These are phyloP conservation scores for Priocnemis perturbator DNA, from an alignment of 2,888 invertebrate species.

Conservation along the genomic window DNA sequence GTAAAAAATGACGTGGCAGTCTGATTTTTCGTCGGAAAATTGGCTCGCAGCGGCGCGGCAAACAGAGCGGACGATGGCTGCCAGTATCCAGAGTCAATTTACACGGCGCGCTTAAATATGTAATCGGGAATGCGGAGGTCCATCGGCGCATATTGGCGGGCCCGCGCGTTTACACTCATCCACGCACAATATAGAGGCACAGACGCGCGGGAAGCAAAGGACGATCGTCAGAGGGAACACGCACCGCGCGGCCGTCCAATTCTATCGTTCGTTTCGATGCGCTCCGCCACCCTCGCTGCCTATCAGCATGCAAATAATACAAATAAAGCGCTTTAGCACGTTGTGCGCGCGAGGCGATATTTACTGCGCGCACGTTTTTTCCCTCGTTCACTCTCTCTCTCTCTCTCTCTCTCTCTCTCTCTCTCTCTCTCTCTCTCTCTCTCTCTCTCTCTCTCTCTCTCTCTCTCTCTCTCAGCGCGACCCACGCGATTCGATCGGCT, in stretches of 20 bases:
- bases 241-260: not conserved
- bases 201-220: not conserved
- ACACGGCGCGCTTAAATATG: constrained; percentile 47
- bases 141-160: not conserved
- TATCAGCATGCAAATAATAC: constrained; percentile 1
- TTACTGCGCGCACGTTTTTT: too few species aligned
- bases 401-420: too few species aligned
- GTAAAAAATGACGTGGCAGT: too few species aligned
- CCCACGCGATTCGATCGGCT: too few species aligned
- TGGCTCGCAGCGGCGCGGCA: constrained; percentile 39
- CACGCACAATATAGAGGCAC: not conserved
- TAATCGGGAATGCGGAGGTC: constrained; percentile 28
- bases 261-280: constrained; percentile 5
- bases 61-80: constrained; percentile 28
- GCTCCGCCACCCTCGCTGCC: not conserved
- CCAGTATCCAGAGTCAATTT: constrained; percentile 41
- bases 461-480: too few species aligned
- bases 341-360: too few species aligned
- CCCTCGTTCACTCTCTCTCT: too few species aligned
- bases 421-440: too few species aligned
- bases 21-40: constrained; percentile 33
- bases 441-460: too few species aligned
- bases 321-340: constrained; percentile 1
- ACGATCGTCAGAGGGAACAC: not conserved
- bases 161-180: not conserved